These are phyloP conservation scores for Rhinoraja longicauda DNA, from an alignment of 2,797 vertebrate species.

Conservation along the genomic window DNA sequence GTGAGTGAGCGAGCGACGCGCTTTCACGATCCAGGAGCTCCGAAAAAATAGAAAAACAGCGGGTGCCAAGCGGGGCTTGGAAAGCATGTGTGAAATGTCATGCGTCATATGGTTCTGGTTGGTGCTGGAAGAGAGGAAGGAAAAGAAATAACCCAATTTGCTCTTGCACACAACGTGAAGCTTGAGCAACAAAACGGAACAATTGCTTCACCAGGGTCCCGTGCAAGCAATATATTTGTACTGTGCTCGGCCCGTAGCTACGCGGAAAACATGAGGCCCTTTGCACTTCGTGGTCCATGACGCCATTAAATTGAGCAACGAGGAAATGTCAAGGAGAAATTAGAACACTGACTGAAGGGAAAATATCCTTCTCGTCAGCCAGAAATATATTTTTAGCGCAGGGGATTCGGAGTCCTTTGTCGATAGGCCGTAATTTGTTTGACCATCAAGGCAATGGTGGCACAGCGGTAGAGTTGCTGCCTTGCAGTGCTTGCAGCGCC, in stretches of 20 bases:
- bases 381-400: background rate
- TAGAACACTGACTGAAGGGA: background rate
- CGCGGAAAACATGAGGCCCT: background rate
- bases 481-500: too few relatives aligned
- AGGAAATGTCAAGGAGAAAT: constrained; percentile 24
- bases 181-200: constrained; percentile 12
- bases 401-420: background rate
- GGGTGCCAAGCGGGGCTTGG: constrained; percentile 7
- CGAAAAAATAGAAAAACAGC: background rate
- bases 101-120: constrained; percentile 32
- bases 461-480: too few relatives aligned
- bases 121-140: constrained; percentile 23
- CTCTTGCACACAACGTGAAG: background rate
- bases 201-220: background rate
- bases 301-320: background rate
- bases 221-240: constrained; percentile 17
- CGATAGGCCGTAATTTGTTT: background rate
- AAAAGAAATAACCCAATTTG: background rate
- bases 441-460: background rate
- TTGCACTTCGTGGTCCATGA: background rate
- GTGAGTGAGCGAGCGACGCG: constrained; percentile 6
- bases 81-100: constrained; percentile 32
- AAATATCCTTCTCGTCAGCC: background rate
- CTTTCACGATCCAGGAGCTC: constrained; percentile 29
- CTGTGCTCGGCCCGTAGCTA: background rate